These are phyloP conservation scores for Machimus atricapillus DNA, from an alignment of 2,888 invertebrate species.

Conservation along the genomic window DNA sequence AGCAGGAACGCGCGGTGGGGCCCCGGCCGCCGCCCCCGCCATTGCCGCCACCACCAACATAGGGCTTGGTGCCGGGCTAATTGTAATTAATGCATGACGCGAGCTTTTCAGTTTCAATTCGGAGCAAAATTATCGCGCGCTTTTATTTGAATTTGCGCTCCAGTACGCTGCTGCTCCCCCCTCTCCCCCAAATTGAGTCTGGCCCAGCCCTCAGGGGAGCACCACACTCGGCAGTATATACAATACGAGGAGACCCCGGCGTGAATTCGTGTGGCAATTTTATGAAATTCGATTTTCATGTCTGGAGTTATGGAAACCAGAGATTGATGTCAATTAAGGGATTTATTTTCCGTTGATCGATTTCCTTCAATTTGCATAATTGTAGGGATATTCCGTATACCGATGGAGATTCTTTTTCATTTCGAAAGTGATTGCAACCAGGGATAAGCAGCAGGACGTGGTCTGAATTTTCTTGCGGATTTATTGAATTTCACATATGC, in stretches of 20 bases:
- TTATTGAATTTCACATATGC: not conserved
- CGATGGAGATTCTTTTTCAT: not conserved
- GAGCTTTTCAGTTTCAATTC: not conserved
- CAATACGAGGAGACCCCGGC: not conserved
- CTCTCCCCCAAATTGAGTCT: not conserved
- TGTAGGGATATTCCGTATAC: not conserved
- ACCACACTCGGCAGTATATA: not conserved
- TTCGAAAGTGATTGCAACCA: not conserved
- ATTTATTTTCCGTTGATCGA: not conserved
- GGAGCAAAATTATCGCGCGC: not conserved
- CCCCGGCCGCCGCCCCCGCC: not conserved
- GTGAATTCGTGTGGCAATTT: not conserved
- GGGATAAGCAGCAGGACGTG: not conserved
- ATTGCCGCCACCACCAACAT: not conserved
- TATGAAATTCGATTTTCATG: not conserved
- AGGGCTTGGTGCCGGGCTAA: not conserved
- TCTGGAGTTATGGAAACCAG: not conserved
- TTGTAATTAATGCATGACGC: slow-evolving; percentile 18
- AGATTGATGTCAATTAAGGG: not conserved
- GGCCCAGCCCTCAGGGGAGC: not conserved
- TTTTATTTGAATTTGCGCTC: not conserved
- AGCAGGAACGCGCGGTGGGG: not conserved
- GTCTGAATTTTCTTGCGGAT: not conserved
- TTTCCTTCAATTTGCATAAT: not conserved
- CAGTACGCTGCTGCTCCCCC: not conserved